phyloP scores from a whole-genome alignment of 2,888 invertebrate genomes.

The Xestia xanthographa region DNA sequence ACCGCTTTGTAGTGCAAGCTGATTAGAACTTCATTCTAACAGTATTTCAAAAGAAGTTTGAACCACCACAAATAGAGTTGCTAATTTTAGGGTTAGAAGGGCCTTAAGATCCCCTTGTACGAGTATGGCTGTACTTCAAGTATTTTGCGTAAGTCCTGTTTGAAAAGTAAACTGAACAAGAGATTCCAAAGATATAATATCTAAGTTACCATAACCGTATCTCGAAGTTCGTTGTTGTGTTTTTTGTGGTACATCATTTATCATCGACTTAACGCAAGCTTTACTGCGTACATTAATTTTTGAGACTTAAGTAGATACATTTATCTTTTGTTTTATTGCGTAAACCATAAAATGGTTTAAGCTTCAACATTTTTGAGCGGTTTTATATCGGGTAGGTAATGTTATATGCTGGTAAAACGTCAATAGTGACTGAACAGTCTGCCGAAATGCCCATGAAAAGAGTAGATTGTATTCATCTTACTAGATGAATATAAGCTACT shows the following conservation, averaged over 20 bases:
- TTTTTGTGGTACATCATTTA: slow-evolving; percentile 34
- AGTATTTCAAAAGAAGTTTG: too few relatives aligned
- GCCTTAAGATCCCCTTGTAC: neutral
- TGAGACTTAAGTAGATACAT: slow-evolving; percentile 38
- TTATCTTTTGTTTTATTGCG: slow-evolving; percentile 48
- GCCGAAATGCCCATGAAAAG: neutral
- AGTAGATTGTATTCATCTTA: neutral
- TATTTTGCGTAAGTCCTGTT: slow-evolving; percentile 19
- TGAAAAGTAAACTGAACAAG: slow-evolving; percentile 4
- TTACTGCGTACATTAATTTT: slow-evolving; percentile 44
- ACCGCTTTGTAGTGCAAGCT: too few relatives aligned
- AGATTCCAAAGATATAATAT: slow-evolving; percentile 3
- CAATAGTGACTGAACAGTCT: neutral
- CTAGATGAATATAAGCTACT: too few relatives aligned
- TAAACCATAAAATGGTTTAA: slow-evolving; percentile 21
- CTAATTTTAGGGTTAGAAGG: too few relatives aligned
- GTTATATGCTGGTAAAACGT: neutral
- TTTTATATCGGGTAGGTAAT: neutral
- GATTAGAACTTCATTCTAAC: too few relatives aligned
- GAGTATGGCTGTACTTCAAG: neutral
- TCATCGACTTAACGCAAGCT: slow-evolving; percentile 48
- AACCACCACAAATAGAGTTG: too few relatives aligned
- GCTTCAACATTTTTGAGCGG: slow-evolving; percentile 5
- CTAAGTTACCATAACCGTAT: neutral
- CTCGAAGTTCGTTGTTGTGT: neutral